Base-by-base conservation (phyloP, 2,888 invertebrate genomes). In the Neoitamus cyanurus region DNA sequence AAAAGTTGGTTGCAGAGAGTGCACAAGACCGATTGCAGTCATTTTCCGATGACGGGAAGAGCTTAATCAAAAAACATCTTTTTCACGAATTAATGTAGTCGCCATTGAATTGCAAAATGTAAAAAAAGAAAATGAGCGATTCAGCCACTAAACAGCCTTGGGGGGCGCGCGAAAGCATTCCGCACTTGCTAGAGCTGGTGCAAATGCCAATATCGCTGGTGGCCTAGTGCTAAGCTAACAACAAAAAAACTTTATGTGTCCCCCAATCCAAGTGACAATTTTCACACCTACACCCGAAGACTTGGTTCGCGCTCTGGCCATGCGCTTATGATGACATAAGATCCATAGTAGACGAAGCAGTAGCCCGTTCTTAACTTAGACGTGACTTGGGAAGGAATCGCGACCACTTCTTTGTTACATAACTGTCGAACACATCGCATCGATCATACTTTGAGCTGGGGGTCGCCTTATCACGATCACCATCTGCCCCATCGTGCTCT, bases 101-200 rank as follows among this genome's bases (percentile, higher is more conserved):
- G 31, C 72, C 72, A 34, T 31, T 72, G 34, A 15, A 15, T 31
- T 34, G 13, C 31, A 34, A 72, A 72, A 34, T 58, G 58, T 58
- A 58, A 72, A 72, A 34, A 72, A 31, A 72, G n/a, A 72, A 13
- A 72, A 72, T 34, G 15, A 72, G 20, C 72, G 28, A 72, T 34
- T 15, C 31, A 72, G 7, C 20, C 58, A 20, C 58, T 28, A 20
- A 48, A 80, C 78, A 80, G 34, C 58, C 78, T 80, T 80, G 58
- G 20, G 78, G 34, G 15, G 37, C 78, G 78, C 58, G 78, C 20
- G 58, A 31, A 80, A 80, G 48, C 31, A 58, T 80, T 80, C 48
- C 58, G 20, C 34, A 20, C 13, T 80, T 58, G 48, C 58, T 15
- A 25, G 25, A 58, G 20, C 58, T 58, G 13, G 13, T 46, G 42